Evolutionary conservation across 23 tunicate species (phyloP).

Genomic region (Halocynthia aurantium): DNA sequence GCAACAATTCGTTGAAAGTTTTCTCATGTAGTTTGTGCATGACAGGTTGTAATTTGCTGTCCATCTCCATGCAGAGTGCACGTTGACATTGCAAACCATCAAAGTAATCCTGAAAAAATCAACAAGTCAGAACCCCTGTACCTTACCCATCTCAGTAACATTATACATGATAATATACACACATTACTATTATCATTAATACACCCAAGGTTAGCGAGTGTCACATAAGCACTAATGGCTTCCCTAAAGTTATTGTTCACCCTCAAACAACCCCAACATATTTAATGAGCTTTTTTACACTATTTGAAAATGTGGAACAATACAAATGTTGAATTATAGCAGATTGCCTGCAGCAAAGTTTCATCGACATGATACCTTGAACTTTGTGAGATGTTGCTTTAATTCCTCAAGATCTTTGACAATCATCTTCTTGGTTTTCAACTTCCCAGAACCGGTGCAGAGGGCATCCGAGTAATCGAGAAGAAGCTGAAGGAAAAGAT

Average conservation of each 20-base stretch:
- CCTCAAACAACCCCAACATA: too few species aligned
- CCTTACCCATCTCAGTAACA: too few species aligned
- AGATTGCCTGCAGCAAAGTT: too few species aligned
- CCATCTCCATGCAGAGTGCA: slow-evolving; percentile 7
- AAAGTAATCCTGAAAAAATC: slow-evolving; percentile 22
- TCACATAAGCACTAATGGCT: too few species aligned
- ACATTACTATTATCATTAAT: too few species aligned
- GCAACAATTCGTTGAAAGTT: slow-evolving; percentile 12
- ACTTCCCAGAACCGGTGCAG: slow-evolving; percentile 16
- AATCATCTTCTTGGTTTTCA: not conserved
- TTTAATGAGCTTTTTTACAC: too few species aligned
- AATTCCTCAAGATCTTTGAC: slow-evolving; percentile 31
- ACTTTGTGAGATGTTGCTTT: slow-evolving; percentile 11
- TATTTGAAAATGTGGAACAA: too few species aligned
- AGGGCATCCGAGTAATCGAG: slow-evolving; percentile 26
- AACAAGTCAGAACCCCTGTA: too few species aligned
- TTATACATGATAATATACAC: too few species aligned
- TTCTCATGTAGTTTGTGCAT: slow-evolving; percentile 13
- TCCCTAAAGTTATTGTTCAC: too few species aligned
- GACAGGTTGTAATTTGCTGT: not conserved
- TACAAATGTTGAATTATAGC: too few species aligned
- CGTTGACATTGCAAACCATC: slow-evolving; percentile 7
- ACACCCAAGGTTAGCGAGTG: too few species aligned
- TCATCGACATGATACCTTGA: slow-evolving; percentile 22
- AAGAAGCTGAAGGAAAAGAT: slow-evolving; percentile 19